phyloP scores from a whole-genome alignment of 1,140 invertebrate species.

The Eriocheir sinensis region DNA sequence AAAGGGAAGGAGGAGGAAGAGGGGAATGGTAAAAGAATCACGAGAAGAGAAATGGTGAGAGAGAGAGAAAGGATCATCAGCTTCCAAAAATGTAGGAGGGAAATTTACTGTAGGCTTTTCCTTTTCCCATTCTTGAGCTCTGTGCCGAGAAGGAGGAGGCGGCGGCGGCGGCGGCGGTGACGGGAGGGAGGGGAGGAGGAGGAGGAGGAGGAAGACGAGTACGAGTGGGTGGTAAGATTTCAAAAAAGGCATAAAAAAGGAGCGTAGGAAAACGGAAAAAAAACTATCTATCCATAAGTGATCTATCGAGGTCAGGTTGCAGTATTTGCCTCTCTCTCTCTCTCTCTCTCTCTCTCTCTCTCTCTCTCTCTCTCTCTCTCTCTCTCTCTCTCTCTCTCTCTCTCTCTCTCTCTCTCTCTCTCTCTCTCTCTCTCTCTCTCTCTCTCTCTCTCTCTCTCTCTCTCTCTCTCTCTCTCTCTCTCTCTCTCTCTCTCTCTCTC shows the following conservation, averaged over 20 bases:
- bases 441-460: too few relatives aligned
- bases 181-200: not conserved
- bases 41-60: not conserved
- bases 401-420: too few relatives aligned
- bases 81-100: not conserved
- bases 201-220: not conserved
- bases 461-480: too few relatives aligned
- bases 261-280: not conserved
- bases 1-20: not conserved
- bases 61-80: not conserved
- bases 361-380: too few relatives aligned
- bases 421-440: too few relatives aligned
- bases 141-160: not conserved
- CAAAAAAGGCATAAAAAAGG: not conserved
- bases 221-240: not conserved
- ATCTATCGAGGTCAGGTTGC: too few relatives aligned
- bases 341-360: too few relatives aligned
- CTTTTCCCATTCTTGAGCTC: not conserved
- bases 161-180: too few relatives aligned
- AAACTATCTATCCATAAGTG: too few relatives aligned
- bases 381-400: too few relatives aligned
- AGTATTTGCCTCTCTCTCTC: too few relatives aligned
- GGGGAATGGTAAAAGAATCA: not conserved
- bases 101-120: not conserved
- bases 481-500: too few relatives aligned